Conservation (phyloP, 1,140 invertebrate species). For the Apolygus lucorum region DNA sequence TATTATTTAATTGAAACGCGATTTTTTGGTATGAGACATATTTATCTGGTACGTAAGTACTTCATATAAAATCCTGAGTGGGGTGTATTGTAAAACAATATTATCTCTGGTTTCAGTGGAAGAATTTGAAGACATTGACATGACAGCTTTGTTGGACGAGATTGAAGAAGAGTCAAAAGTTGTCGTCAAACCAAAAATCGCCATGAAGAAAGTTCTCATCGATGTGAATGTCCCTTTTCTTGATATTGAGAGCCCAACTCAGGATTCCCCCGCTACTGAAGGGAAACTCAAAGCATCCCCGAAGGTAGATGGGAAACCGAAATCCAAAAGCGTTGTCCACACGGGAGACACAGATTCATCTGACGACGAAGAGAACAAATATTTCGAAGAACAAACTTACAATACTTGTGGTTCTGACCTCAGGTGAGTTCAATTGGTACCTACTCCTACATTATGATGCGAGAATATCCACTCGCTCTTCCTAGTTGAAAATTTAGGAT, state of each 20-base stretch:
- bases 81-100: too few relatives aligned
- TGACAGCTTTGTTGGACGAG: not conserved
- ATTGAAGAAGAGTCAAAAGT: not conserved
- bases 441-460: too few relatives aligned
- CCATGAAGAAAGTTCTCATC: not conserved
- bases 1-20: too few relatives aligned
- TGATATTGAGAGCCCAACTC: too few relatives aligned
- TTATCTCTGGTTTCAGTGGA: slow-evolving; percentile 16
- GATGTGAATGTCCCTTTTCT: slow-evolving; percentile 16
- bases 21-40: too few relatives aligned
- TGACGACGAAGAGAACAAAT: slow-evolving; percentile 67
- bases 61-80: too few relatives aligned
- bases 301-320: not conserved
- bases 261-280: not conserved
- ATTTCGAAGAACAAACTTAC: slow-evolving; percentile 59
- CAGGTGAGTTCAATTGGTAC: too few relatives aligned
- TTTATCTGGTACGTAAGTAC: too few relatives aligned
- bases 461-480: too few relatives aligned
- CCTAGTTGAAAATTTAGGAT: too few relatives aligned
- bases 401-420: slow-evolving; percentile 64
- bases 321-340: slow-evolving; percentile 43
- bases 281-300: not conserved
- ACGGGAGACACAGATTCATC: slow-evolving; percentile 60
- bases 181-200: not conserved
- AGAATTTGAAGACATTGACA: not conserved